phyloP scores from a whole-genome alignment of 2,113 vertebrate genomes.

The Mesoclemmys tuberculata region DNA sequence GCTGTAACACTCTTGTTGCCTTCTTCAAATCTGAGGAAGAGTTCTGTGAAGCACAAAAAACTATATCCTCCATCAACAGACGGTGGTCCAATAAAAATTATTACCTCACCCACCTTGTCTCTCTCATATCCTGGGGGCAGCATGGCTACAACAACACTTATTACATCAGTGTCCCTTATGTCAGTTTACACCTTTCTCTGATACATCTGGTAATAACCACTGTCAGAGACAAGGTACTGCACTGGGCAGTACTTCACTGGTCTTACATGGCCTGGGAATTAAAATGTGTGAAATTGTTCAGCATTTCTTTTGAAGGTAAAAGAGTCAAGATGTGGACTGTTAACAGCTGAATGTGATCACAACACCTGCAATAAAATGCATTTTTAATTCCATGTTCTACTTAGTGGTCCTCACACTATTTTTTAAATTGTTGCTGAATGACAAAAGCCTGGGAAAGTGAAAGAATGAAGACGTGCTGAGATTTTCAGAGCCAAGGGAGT shows the following conservation, averaged over 20 bases:
- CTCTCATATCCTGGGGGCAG: background rate
- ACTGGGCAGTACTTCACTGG: background rate
- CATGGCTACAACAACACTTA: background rate
- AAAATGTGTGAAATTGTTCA: background rate
- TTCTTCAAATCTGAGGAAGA: background rate
- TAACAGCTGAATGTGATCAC: background rate
- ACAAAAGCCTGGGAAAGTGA: background rate
- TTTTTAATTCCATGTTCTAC: too few species aligned
- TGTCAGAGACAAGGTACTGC: background rate
- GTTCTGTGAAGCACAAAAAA: background rate
- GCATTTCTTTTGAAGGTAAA: background rate
- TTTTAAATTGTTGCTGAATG: too few species aligned
- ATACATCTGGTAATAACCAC: background rate
- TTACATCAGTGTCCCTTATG: background rate
- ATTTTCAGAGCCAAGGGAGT: background rate
- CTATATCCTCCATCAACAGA: background rate
- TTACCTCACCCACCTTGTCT: background rate
- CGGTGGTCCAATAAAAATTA: background rate
- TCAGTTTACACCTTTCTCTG: background rate
- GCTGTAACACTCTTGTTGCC: background rate
- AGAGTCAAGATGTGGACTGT: background rate
- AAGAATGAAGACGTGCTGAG: background rate
- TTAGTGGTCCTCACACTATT: too few species aligned
- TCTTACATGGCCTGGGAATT: background rate
- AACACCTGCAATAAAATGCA: background rate